Base-by-base conservation (phyloP, 2,888 invertebrate species). In the Orthonychiurus folsomi region DNA sequence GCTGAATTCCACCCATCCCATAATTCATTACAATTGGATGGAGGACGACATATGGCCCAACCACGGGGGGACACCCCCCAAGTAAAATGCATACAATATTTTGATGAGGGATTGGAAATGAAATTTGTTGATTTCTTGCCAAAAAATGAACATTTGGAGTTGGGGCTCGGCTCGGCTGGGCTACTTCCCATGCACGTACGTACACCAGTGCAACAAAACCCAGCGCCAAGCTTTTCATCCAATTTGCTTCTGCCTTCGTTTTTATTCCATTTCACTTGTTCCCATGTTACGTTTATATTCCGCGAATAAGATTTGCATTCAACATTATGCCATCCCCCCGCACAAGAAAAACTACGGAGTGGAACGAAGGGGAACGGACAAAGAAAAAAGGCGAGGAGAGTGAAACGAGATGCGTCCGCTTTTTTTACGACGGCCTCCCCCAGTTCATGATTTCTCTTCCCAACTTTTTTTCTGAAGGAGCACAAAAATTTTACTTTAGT, bases 391-490 rank as follows among this genome's bases (percentile, higher is more conserved):
- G 37, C 37, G 37, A 37, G 37, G 37, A 37, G 37, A 37, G 37
- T 37, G 37, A 37, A 37, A 37, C 37, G 37, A 37, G 37, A 37
- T 37, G 15, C 37, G 37, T 37, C 37, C 37, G 37, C 37, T 37
- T 37, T 37, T 37, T 37, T 37, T n/a, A n/a, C n/a, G n/a, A n/a
- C n/a, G 15, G 9, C 9, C 5, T 15, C 15, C 5, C 37, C 15
- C 9, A 37, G 37, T 37, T 37, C 37, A 37, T 37, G 37, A 37
- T 37, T 37, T 15, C 37, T 37, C 37, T 37, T 15, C 37, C 9
- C 37, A 37, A 37, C 37, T 37, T 37, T 37, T 37, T 37, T 37
- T 37, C 37, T 37, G n/a, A n/a, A n/a, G n/a, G n/a, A n/a, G n/a
- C n/a, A n/a, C n/a, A n/a, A n/a, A n/a, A n/a, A n/a, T n/a, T n/a